Conservation (phyloP, 2,888 invertebrate genomes). For the Campoplex nolae region DNA sequence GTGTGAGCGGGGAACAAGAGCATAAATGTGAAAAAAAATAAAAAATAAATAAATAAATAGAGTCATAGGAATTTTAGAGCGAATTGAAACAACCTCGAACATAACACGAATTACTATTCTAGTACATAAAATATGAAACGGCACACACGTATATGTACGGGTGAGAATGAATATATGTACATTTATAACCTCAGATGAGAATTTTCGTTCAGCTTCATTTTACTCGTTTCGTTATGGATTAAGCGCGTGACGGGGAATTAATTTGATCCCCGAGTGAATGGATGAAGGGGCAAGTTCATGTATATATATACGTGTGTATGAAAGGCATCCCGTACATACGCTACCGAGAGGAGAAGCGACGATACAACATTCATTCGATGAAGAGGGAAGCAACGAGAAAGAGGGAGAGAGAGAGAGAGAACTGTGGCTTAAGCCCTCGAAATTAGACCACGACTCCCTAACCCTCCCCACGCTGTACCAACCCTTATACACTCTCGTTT, state of each 20-base stretch:
- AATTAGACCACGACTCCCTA: constrained; percentile 56
- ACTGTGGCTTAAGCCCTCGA: constrained; percentile 55
- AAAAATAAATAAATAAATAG: neutral
- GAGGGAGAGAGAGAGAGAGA: neutral
- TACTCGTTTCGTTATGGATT: constrained; percentile 57
- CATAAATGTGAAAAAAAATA: neutral
- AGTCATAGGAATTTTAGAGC: constrained; percentile 1
- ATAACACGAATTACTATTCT: neutral
- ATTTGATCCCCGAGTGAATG: constrained; percentile 66
- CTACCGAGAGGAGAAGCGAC: constrained; percentile 35
- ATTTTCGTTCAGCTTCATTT: constrained; percentile 63
- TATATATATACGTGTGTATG: neutral
- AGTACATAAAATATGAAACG: neutral
- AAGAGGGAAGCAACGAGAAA: neutral
- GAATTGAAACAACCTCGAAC: neutral
- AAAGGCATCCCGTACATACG: constrained; percentile 10
- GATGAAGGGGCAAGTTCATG: constrained; percentile 30
- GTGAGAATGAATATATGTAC: neutral
- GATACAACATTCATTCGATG: constrained; percentile 35
- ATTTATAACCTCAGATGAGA: constrained; percentile 36
- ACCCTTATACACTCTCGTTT: constrained; percentile 37
- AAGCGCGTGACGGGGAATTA: constrained; percentile 64
- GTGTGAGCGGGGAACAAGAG: neutral
- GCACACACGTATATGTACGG: neutral
- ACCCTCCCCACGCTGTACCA: constrained; percentile 20